phyloP scores from a whole-genome alignment of 2,888 invertebrate species.

The Chymomyza fuscimana region DNA sequence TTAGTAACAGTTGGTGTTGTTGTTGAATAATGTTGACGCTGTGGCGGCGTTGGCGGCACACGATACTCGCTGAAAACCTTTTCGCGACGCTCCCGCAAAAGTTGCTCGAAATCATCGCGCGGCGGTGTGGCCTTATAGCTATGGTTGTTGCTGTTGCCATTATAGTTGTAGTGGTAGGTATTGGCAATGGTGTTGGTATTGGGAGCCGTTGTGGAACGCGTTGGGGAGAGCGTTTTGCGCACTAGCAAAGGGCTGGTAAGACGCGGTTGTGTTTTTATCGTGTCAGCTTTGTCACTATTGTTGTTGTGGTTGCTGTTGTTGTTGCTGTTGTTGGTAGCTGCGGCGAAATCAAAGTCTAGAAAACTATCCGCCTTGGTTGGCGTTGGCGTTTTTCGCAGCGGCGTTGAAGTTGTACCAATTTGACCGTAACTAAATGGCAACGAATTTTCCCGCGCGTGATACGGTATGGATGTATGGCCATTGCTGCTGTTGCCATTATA shows the following conservation, averaged over 20 bases:
- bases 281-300: conserved; percentile 65
- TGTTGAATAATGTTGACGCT: conserved; percentile 35
- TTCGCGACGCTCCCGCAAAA: conserved; percentile 79
- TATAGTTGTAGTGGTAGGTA: conserved; percentile 70
- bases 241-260: conserved; percentile 91
- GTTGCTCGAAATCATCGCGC: conserved; percentile 78
- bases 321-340: conserved; percentile 12
- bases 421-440: conserved; percentile 94
- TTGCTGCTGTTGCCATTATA: conserved; percentile 49
- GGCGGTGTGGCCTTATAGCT: conserved; percentile 37
- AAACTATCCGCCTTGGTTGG: conserved; percentile 66
- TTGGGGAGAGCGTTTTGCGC: conserved; percentile 84
- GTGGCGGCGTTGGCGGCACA: conserved; percentile 60
- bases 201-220: conserved; percentile 45
- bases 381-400: conserved; percentile 69
- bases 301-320: conserved; percentile 29
- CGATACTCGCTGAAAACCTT: conserved; percentile 75
- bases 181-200: conserved; percentile 53
- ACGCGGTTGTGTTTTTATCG: conserved; percentile 87
- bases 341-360: conserved; percentile 63
- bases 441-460: conserved; percentile 94
- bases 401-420: conserved; percentile 79
- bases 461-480: conserved; percentile 84
- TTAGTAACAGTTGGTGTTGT: conserved; percentile 6
- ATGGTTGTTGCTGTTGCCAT: conserved; percentile 25